Conservation (phyloP, 2,888 invertebrate genomes). For the Ctena decussata region DNA sequence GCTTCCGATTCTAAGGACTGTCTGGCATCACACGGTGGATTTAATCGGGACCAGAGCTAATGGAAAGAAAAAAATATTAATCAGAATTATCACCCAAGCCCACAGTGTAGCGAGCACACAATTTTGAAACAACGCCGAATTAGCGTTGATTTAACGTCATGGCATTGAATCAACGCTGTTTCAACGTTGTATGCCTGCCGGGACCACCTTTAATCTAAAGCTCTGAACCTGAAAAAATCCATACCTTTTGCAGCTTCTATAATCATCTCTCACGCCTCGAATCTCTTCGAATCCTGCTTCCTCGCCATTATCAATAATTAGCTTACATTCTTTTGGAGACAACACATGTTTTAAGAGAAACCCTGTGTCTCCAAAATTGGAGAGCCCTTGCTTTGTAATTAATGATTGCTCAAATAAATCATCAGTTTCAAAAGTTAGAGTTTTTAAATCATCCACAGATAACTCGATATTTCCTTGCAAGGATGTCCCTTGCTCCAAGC, state of each 20-base stretch:
- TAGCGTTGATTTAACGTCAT: too few species aligned
- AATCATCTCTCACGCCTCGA: conserved; percentile 69
- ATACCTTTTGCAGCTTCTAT: conserved; percentile 78
- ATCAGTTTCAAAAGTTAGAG: conserved; percentile 23
- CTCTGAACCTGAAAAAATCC: neutral
- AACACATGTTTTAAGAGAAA: conserved; percentile 77
- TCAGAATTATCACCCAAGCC: too few species aligned
- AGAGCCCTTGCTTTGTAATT: conserved; percentile 65
- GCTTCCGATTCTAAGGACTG: too few species aligned
- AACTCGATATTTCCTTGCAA: conserved; percentile 63
- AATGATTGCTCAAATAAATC: neutral
- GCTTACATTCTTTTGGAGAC: conserved; percentile 72
- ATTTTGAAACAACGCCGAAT: too few species aligned
- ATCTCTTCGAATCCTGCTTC: conserved; percentile 75
- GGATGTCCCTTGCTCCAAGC: conserved; percentile 51
- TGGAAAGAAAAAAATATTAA: too few species aligned
- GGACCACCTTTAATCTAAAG: too few species aligned
- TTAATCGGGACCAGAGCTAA: too few species aligned
- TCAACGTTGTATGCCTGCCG: too few species aligned
- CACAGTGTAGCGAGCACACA: too few species aligned
- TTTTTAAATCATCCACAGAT: conserved; percentile 24
- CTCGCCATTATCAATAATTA: conserved; percentile 76
- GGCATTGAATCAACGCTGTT: too few species aligned
- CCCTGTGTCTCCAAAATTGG: conserved; percentile 81
- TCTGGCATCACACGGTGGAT: too few species aligned